A percentile compares a stretch with the other conserved stretches of the same genome.
Conservation (phyloP, 2,888 invertebrate species). For the Omphaloscelis lunosa region DNA sequence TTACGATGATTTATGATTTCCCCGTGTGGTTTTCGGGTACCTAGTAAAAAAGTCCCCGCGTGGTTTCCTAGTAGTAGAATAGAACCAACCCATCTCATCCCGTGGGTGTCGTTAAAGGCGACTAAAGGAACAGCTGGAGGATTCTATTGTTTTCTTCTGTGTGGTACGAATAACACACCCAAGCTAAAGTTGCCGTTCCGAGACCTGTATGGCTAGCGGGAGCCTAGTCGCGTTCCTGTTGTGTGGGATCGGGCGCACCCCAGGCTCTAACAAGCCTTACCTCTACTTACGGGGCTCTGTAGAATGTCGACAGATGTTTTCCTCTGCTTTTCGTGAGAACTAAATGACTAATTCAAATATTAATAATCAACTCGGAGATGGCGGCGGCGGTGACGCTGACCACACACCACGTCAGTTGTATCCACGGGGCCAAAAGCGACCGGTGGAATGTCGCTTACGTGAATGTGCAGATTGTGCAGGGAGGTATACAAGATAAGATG, state of each 20-base stretch:
- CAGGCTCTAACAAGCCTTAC: neutral
- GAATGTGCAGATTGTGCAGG: too few species aligned
- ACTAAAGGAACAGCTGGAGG: neutral
- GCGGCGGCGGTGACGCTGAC: too few species aligned
- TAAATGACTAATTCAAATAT: too few species aligned
- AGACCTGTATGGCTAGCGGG: neutral
- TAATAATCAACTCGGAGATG: too few species aligned
- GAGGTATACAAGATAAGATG: too few species aligned
- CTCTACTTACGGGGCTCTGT: neutral
- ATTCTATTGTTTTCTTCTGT: neutral
- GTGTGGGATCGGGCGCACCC: neutral
- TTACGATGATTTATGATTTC: neutral
- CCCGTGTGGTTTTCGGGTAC: neutral
- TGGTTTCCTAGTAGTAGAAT: neutral
- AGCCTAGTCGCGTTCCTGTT: too few species aligned
- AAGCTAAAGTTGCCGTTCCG: neutral
- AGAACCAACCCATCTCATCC: neutral
- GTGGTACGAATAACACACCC: neutral
- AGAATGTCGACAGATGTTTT: too few species aligned
- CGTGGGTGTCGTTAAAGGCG: neutral
- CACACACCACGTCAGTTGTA: too few species aligned
- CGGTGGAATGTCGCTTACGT: too few species aligned
- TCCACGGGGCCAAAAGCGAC: too few species aligned
- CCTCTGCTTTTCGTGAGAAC: too few species aligned
- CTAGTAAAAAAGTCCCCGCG: neutral